These are phyloP conservation scores for Junonia oenone DNA, from an alignment of 2,888 invertebrate species.

Conservation along the genomic window DNA sequence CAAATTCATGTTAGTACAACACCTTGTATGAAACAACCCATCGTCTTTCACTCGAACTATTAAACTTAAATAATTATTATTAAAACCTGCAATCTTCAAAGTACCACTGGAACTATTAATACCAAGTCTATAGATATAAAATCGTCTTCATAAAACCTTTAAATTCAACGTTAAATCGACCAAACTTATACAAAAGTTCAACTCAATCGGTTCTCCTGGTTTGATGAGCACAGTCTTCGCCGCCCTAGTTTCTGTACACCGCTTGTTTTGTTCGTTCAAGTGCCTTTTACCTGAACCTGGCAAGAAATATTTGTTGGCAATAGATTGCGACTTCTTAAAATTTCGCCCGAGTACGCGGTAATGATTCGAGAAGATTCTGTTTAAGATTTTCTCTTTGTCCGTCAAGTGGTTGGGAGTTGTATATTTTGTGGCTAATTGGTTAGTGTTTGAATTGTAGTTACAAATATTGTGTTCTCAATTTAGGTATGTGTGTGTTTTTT, in stretches of 20 bases:
- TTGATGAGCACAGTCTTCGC: conserved; percentile 23
- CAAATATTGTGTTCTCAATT: too few relatives aligned
- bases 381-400: not conserved
- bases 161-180: not conserved
- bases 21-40: too few relatives aligned
- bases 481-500: too few relatives aligned
- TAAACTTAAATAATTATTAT: too few relatives aligned
- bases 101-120: too few relatives aligned
- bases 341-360: not conserved
- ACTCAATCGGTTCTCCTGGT: conserved; percentile 3
- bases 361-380: not conserved
- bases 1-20: too few relatives aligned
- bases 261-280: conserved; percentile 52
- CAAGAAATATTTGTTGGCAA: conserved; percentile 20
- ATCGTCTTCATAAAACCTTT: not conserved
- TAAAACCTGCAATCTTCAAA: too few relatives aligned
- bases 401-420: not conserved
- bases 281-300: conserved; percentile 52
- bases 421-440: too few relatives aligned
- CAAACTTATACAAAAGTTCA: not conserved
- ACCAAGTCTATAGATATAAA: too few relatives aligned
- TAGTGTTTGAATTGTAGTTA: too few relatives aligned
- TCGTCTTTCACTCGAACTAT: too few relatives aligned
- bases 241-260: conserved; percentile 54
- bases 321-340: conserved; percentile 6